Conservation (phyloP, 92 coral and sea anemone species). For the Hydrozoanthus gracilis region DNA sequence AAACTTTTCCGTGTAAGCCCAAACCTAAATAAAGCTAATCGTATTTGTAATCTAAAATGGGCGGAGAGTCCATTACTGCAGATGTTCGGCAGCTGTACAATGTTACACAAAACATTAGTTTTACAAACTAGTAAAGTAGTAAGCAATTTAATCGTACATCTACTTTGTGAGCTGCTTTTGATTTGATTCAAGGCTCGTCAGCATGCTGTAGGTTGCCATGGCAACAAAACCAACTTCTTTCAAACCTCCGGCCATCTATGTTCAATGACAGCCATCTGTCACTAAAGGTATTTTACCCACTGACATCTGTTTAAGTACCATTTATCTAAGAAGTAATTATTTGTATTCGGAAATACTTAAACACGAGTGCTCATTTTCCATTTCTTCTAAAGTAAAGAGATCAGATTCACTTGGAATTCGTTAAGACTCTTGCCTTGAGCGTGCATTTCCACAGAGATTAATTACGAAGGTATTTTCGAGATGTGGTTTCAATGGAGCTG, state of each 20-base stretch:
- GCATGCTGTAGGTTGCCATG: too few relatives aligned
- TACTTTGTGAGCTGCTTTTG: too few relatives aligned
- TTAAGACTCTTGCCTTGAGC: not conserved
- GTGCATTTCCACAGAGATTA: not conserved
- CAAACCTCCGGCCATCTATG: not conserved
- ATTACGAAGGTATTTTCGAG: not conserved
- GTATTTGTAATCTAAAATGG: too few relatives aligned
- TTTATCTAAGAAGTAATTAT: not conserved
- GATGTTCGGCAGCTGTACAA: too few relatives aligned
- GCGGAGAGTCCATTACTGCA: too few relatives aligned
- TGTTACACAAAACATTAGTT: too few relatives aligned
- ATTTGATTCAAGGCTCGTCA: too few relatives aligned
- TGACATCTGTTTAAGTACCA: not conserved
- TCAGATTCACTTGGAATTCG: not conserved
- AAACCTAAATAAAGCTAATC: too few relatives aligned
- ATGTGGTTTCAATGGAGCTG: slow-evolving; percentile 3
- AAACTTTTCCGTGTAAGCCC: too few relatives aligned
- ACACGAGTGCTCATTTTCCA: not conserved
- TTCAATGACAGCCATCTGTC: slow-evolving; percentile 10
- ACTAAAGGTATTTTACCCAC: not conserved
- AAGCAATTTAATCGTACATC: too few relatives aligned
- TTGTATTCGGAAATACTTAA: not conserved
- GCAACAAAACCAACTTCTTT: not conserved
- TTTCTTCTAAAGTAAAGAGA: not conserved
- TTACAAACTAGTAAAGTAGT: too few relatives aligned